phyloP scores from a whole-genome alignment of 2,888 invertebrate genomes.

The Hartigia nigra region DNA sequence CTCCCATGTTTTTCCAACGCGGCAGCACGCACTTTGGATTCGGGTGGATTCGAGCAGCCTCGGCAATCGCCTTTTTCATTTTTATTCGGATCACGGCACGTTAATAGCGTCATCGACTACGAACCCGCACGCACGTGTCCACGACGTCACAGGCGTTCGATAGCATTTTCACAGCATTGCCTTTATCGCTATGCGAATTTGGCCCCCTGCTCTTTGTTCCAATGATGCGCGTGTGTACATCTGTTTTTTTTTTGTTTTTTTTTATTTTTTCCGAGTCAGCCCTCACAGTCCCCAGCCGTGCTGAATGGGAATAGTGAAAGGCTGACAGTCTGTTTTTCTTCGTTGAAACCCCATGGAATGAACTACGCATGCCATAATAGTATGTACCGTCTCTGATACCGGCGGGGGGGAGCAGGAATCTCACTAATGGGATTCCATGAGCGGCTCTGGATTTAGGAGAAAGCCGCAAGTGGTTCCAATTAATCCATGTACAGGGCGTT shows the following conservation, averaged over 20 bases:
- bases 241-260: background rate
- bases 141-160: background rate
- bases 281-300: background rate
- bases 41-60: background rate
- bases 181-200: background rate
- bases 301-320: background rate
- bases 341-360: background rate
- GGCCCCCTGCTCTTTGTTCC: background rate
- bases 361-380: background rate
- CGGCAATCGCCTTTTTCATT: background rate
- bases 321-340: background rate
- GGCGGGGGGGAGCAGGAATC: background rate
- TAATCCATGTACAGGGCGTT: background rate
- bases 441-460: background rate
- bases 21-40: background rate
- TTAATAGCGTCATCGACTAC: constrained; percentile 18
- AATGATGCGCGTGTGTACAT: background rate
- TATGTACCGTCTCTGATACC: background rate
- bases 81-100: constrained; percentile 19
- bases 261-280: background rate
- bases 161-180: background rate
- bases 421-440: background rate
- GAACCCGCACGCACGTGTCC: background rate
- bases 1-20: background rate
- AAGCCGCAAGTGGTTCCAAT: background rate